Evolutionary conservation across 2,113 vertebrate genomes (phyloP).

Genomic region (Corythornis vintsioides): DNA sequence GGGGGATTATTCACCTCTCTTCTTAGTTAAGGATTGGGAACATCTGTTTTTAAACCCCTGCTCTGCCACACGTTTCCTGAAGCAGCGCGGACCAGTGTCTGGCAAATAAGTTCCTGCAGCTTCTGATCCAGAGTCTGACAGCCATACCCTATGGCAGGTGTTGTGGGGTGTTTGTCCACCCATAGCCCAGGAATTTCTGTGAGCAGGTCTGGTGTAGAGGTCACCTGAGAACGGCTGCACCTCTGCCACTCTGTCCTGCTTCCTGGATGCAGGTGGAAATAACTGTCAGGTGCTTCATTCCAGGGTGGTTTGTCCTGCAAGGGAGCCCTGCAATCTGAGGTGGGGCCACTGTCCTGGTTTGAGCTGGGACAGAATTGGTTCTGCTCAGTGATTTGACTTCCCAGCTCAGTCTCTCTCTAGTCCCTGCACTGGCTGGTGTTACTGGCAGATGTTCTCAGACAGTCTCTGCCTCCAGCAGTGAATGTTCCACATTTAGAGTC

Average conservation of each 20-base stretch:
- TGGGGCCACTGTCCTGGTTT: not conserved
- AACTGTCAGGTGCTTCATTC: not conserved
- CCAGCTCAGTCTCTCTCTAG: too few relatives aligned
- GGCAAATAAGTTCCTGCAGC: not conserved
- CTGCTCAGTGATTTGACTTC: not conserved
- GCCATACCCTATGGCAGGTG: fast-evolving
- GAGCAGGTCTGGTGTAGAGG: not conserved
- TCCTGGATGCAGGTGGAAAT: not conserved
- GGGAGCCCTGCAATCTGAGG: not conserved
- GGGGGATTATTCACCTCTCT: not conserved
- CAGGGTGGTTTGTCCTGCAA: not conserved
- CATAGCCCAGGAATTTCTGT: fast-evolving
- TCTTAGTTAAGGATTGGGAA: not conserved
- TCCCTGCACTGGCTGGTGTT: too few relatives aligned
- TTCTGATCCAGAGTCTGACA: not conserved
- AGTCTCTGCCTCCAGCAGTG: too few relatives aligned
- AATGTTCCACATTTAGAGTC: not conserved
- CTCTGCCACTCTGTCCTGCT: not conserved
- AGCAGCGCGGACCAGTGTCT: not conserved
- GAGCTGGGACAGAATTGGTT: not conserved
- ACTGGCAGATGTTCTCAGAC: too few relatives aligned
- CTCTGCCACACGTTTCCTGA: not conserved
- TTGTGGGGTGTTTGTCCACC: not conserved
- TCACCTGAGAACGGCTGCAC: not conserved
- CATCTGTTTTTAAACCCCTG: not conserved